These are phyloP conservation scores for Oreochromis grahami DNA, from an alignment of 2,797 vertebrate species.

Conservation along the genomic window DNA sequence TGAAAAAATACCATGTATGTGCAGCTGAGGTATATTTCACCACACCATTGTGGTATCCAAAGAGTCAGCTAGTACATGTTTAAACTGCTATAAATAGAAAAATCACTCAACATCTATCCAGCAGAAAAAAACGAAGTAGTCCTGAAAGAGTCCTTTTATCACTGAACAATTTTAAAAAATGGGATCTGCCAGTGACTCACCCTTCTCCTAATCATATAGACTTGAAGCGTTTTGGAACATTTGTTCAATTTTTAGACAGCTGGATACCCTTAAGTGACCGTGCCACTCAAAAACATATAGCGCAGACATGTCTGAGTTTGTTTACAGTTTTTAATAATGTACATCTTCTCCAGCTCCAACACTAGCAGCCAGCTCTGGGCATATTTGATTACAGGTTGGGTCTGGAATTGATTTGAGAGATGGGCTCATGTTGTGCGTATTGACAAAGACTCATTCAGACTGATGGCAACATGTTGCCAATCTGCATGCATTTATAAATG, in stretches of 20 bases:
- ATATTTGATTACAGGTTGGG: neutral
- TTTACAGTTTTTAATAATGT: neutral
- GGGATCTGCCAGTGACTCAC: neutral
- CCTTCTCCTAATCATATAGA: neutral
- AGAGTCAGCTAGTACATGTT: neutral
- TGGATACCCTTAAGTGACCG: neutral
- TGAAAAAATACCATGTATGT: neutral
- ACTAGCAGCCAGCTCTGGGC: neutral
- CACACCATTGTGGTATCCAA: neutral
- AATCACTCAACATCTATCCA: neutral
- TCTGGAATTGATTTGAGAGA: neutral
- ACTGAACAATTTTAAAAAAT: accelerated
- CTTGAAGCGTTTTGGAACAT: neutral
- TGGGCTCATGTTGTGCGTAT: neutral
- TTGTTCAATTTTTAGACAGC: neutral
- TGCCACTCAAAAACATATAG: neutral
- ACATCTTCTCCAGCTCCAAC: neutral
- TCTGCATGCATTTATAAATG: neutral
- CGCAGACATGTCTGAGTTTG: neutral
- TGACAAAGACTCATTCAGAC: neutral
- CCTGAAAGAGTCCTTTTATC: neutral
- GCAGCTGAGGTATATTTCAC: neutral
- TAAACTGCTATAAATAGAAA: neutral
- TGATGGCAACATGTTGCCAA: neutral
- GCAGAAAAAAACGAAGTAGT: neutral